phyloP scores from a whole-genome alignment of 2,113 vertebrate species.

The Eleginops maclovinus region DNA sequence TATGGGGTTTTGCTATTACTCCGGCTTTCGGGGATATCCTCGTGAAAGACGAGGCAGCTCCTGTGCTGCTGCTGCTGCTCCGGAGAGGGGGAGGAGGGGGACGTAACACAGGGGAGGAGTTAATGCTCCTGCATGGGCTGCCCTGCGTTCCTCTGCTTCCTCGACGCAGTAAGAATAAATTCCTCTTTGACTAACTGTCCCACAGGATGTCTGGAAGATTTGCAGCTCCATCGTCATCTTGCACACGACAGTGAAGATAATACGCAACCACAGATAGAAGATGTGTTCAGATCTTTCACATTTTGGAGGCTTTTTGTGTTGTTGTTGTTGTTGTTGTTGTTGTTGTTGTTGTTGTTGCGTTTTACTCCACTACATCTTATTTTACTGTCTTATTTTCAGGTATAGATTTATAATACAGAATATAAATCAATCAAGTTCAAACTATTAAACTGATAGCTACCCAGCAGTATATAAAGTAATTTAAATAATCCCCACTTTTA shows the following conservation, averaged over 20 bases:
- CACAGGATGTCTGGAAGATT: background rate
- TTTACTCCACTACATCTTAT: too few relatives aligned
- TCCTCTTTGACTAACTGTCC: background rate
- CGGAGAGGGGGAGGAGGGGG: slow-evolving; percentile 42
- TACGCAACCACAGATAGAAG: background rate
- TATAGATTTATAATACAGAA: too few relatives aligned
- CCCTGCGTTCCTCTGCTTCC: slow-evolving; percentile 57
- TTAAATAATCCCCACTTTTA: too few relatives aligned
- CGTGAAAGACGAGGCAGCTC: slow-evolving; percentile 76
- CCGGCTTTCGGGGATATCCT: slow-evolving; percentile 80
- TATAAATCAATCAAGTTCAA: too few relatives aligned
- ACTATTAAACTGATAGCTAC: too few relatives aligned
- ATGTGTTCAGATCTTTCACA: too few relatives aligned
- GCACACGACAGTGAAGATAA: background rate
- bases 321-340: too few relatives aligned
- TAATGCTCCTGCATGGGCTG: slow-evolving; percentile 46
- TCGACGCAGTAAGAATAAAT: slow-evolving; percentile 45
- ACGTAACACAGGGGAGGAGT: slow-evolving; percentile 72
- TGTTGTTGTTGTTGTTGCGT: too few relatives aligned
- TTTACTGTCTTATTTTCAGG: too few relatives aligned
- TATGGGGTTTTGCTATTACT: slow-evolving; percentile 71
- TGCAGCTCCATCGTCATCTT: background rate
- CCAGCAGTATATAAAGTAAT: too few relatives aligned
- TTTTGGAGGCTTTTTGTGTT: too few relatives aligned
- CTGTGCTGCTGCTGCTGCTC: slow-evolving; percentile 54